Percentiles rank a stretch among this genome's conserved stretches.
Conservation (phyloP, 2,797 vertebrate species). For the Arctocebus calabarensis region DNA sequence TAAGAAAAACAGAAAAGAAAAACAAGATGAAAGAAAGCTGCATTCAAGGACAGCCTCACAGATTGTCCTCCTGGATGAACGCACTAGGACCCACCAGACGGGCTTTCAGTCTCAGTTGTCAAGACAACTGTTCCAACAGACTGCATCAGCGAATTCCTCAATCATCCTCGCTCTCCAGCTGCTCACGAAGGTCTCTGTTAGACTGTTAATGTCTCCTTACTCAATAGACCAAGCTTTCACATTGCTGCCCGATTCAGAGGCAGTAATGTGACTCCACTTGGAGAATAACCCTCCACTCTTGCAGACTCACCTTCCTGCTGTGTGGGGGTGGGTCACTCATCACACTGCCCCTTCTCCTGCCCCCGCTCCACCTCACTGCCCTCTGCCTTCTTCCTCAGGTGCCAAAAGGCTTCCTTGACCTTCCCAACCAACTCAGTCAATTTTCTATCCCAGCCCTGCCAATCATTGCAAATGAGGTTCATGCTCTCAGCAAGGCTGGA, state of each 20-base stretch:
- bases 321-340: neutral
- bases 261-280: neutral
- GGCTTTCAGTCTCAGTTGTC: conserved; percentile 26
- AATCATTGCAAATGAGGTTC: neutral
- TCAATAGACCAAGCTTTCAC: neutral
- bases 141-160: neutral
- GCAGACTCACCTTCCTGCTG: neutral
- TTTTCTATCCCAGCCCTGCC: neutral
- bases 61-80: neutral
- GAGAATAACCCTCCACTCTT: neutral
- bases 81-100: neutral
- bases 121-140: conserved; percentile 27
- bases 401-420: neutral
- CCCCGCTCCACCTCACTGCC: too few species aligned
- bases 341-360: neutral
- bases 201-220: neutral
- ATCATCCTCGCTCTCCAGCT: neutral
- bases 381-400: neutral
- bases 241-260: neutral
- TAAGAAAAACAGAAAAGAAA: neutral
- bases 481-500: neutral
- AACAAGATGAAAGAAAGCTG: neutral
- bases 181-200: neutral
- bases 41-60: neutral
- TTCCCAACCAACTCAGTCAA: neutral